These are phyloP conservation scores for Lycaon pictus DNA, from an alignment of 2,113 vertebrate genomes.

Conservation along the genomic window DNA sequence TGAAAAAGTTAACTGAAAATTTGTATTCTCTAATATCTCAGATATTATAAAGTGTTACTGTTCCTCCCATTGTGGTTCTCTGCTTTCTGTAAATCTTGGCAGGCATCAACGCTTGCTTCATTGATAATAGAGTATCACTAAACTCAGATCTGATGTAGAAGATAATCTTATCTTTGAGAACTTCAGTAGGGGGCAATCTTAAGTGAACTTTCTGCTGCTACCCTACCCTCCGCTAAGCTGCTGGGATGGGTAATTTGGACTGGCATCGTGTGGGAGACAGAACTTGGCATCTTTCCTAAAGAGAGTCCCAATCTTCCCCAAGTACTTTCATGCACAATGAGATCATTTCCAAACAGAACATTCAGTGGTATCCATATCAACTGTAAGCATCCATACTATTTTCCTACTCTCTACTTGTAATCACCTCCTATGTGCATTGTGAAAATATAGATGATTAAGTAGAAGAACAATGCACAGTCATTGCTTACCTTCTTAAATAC, in stretches of 20 bases:
- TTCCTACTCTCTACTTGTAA: background rate
- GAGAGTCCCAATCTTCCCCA: background rate
- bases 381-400: background rate
- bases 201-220: background rate
- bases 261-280: background rate
- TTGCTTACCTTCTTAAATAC: background rate
- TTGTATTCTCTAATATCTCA: background rate
- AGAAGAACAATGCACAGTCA: background rate
- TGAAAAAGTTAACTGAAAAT: background rate
- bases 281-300: background rate
- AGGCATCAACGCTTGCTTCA: background rate
- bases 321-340: background rate
- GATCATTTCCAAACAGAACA: background rate
- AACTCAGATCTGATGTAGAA: background rate
- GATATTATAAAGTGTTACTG: background rate
- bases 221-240: background rate
- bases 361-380: background rate
- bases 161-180: background rate
- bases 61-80: background rate
- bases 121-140: background rate
- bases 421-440: background rate
- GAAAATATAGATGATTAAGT: background rate
- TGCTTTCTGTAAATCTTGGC: slow-evolving; percentile 6
- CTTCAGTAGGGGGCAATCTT: background rate
- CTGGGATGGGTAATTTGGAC: background rate